phyloP scores from a whole-genome alignment of 2,888 invertebrate genomes.

The Punctoribates punctum region DNA sequence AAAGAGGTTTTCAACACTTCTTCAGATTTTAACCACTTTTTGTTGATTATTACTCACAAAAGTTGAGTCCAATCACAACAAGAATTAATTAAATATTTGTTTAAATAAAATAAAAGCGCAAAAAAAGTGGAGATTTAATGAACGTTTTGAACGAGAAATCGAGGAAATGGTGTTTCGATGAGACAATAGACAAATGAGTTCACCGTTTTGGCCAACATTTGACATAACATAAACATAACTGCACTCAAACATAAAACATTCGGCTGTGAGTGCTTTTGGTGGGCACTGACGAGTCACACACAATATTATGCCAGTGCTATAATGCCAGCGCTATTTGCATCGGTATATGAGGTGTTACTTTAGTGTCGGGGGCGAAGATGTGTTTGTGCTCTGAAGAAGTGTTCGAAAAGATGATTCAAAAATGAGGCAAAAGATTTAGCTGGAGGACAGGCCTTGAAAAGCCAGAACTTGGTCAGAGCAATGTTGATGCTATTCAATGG shows the following conservation, averaged over 20 bases:
- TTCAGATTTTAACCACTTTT: not conserved
- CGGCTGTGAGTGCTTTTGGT: not conserved
- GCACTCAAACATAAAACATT: not conserved
- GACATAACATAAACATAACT: not conserved
- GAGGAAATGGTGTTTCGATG: too few relatives aligned
- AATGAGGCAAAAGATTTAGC: constrained; percentile 34
- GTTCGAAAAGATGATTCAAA: constrained; percentile 9
- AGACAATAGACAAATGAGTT: not conserved
- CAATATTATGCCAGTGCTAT: not conserved
- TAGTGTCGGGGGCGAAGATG: constrained; percentile 26
- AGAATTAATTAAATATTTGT: too few relatives aligned
- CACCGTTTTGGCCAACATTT: not conserved
- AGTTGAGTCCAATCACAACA: too few relatives aligned
- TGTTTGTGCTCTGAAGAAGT: constrained; percentile 11
- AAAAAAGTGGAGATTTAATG: not conserved
- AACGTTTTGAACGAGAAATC: too few relatives aligned
- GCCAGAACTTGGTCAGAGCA: constrained; percentile 27
- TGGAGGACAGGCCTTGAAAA: constrained; percentile 34
- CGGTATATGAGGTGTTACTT: constrained; percentile 14
- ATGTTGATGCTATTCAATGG: constrained; percentile 19
- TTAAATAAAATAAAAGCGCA: not conserved
- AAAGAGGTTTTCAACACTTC: not conserved
- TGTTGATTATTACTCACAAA: too few relatives aligned
- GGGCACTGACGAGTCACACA: too few relatives aligned
- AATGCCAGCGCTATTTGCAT: not conserved